phyloP scores from a whole-genome alignment of 2,888 invertebrate species.

The Apamea anceps region DNA sequence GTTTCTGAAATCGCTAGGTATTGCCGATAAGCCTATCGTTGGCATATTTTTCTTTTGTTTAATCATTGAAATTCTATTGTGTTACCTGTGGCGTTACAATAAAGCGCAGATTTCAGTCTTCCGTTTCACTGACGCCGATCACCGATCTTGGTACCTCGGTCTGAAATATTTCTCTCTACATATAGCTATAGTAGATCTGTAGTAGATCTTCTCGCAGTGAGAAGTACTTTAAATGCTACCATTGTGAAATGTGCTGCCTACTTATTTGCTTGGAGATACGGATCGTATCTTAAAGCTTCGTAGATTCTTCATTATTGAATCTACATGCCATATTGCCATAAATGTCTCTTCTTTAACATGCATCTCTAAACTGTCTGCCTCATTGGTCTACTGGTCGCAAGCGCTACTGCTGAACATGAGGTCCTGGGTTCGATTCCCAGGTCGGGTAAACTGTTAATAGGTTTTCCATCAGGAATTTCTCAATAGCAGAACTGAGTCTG shows the following conservation, averaged over 20 bases:
- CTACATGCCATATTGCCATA: not conserved
- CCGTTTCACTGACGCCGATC: not conserved
- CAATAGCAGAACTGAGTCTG: not conserved
- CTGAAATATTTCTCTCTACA: not conserved
- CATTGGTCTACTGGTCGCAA: not conserved
- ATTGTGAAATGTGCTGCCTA: not conserved
- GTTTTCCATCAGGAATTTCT: not conserved
- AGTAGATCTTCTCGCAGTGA: no score
- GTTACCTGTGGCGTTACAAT: not conserved
- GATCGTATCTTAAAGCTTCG: not conserved
- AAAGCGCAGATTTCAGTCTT: not conserved
- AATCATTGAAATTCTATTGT: constrained; percentile 3
- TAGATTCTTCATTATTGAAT: not conserved
- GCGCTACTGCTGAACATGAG: not conserved
- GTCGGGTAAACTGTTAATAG: not conserved
- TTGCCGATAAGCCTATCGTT: constrained; percentile 21
- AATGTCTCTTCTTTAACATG: no score
- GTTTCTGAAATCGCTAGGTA: constrained; percentile 26
- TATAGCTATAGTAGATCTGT: not conserved
- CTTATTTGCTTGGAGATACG: not conserved
- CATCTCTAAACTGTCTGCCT: not conserved
- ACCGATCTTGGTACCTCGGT: not conserved
- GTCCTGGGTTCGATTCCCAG: not conserved
- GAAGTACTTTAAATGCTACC: not conserved
- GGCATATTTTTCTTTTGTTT: constrained; percentile 28